Evolutionary conservation across 2,888 invertebrate species (phyloP).

Genomic region (Mesorhabditis belari): DNA sequence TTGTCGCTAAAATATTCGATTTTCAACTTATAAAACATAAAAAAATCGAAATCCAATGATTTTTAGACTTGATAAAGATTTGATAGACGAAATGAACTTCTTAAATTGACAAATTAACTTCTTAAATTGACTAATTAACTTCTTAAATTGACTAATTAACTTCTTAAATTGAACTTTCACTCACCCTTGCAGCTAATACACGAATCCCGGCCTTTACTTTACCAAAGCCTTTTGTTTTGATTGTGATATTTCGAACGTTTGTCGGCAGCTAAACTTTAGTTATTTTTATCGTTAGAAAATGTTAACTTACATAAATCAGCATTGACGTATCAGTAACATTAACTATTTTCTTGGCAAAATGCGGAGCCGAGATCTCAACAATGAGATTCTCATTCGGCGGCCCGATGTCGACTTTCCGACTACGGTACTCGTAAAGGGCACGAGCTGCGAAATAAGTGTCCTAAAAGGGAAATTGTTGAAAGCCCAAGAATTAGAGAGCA

Average conservation of each 20-base stretch:
- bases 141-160: too few relatives aligned
- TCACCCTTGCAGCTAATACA: constrained; percentile 32
- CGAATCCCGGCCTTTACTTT: constrained; percentile 38
- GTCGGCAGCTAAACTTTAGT: constrained; percentile 30
- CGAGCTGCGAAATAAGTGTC: constrained; percentile 44
- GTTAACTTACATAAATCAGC: constrained; percentile 22
- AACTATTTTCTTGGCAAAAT: neutral
- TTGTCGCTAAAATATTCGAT: neutral
- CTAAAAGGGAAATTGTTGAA: too few relatives aligned
- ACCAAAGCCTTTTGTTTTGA: constrained; percentile 30
- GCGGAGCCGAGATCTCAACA: neutral
- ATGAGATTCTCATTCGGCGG: constrained; percentile 11
- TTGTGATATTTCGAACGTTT: constrained; percentile 20
- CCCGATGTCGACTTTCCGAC: constrained; percentile 14
- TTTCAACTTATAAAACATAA: too few relatives aligned
- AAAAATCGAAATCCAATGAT: too few relatives aligned
- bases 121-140: neutral
- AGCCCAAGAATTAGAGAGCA: too few relatives aligned
- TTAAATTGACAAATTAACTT: too few relatives aligned
- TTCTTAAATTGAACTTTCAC: too few relatives aligned
- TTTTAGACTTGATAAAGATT: too few relatives aligned
- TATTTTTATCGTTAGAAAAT: neutral
- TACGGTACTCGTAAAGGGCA: constrained; percentile 37
- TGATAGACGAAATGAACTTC: too few relatives aligned
- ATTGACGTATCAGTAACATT: constrained; percentile 23